Base-by-base conservation (phyloP, 2,113 vertebrate species). In the Holacanthus passer region DNA sequence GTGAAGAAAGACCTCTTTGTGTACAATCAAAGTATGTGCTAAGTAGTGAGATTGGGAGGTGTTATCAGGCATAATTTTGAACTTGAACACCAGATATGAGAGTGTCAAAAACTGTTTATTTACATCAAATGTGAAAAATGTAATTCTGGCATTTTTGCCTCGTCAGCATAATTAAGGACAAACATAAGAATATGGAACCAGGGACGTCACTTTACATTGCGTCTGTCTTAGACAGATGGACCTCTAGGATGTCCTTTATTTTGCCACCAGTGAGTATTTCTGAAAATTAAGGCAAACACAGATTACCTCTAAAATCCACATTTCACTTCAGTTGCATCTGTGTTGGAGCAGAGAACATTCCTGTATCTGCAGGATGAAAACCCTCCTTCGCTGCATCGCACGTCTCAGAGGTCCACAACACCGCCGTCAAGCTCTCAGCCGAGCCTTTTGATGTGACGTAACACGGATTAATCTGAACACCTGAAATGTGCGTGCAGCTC, bases 371-470 rank as follows among this genome's bases (percentile, higher is more conserved):
- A 45, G 77, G 58, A 62, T 9, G 37, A 68, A 50, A 64, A 1
- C 35, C 4, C 39, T 77, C 3, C 14, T 71, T 45, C 20, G 66
- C 52, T 63, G 27, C 17, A 3, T 63, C 48, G 80, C 20, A 35
- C 24, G 31, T 78, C 75, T 81, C 77, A 14, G 63, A 82, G 75
- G 64, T 60, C 81, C 55, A 4, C 47, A 63, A 17, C 71, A 4
- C 43, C 50, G 37, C 75, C 24, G 63, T 83, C 84, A 64, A 47
- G 55, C 45, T 75, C 70, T 60, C 68, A 59, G 19, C 55, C 2
- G 37, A 73, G 69, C 63, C 77, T 59, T 68, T 59, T 71, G 68
- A 82, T 80, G 79, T 80, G 86, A 79, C 59, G 66, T 29, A 73
- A 76, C 62, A 35, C 11, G 14, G 69, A 81, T 84, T 64, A 64